Conservation (phyloP, 2,113 vertebrate genomes). For the Lampris megalopsis region DNA sequence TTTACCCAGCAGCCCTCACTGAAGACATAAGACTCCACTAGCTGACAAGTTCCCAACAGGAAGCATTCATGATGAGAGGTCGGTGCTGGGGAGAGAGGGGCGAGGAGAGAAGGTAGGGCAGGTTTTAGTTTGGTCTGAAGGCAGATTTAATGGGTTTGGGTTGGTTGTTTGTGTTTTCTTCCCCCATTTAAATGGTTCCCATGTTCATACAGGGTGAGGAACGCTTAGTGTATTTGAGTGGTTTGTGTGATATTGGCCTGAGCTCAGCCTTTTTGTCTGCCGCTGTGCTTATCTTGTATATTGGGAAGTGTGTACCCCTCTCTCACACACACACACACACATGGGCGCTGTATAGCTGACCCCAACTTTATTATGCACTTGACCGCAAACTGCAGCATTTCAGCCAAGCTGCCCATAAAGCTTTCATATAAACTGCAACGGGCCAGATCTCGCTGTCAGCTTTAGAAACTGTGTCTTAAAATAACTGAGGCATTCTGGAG, state of each 20-base stretch:
- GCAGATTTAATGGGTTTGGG: slow-evolving; percentile 1
- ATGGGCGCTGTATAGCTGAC: not conserved
- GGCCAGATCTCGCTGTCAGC: slow-evolving; percentile 22
- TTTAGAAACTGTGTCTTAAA: slow-evolving; percentile 9
- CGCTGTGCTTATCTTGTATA: not conserved
- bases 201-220: not conserved
- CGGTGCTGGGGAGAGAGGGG: no score
- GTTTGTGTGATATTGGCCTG: not conserved
- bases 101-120: not conserved
- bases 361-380: not conserved
- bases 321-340: not conserved
- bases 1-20: slow-evolving; percentile 11
- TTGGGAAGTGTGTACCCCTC: not conserved
- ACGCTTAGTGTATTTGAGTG: not conserved
- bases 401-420: not conserved
- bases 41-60: slow-evolving; percentile 44
- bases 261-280: not conserved
- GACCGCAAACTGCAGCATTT: not conserved
- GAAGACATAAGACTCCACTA: slow-evolving; percentile 16
- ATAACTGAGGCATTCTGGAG: not conserved
- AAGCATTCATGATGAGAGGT: slow-evolving; percentile 23
- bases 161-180: no score
- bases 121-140: slow-evolving; percentile 9
- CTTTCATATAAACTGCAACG: not conserved
- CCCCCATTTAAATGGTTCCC: not conserved